A percentile compares a stretch with the other conserved stretches of the same genome.
Conservation (phyloP, 2,113 vertebrate species). For the Muntiacus muntjak region DNA sequence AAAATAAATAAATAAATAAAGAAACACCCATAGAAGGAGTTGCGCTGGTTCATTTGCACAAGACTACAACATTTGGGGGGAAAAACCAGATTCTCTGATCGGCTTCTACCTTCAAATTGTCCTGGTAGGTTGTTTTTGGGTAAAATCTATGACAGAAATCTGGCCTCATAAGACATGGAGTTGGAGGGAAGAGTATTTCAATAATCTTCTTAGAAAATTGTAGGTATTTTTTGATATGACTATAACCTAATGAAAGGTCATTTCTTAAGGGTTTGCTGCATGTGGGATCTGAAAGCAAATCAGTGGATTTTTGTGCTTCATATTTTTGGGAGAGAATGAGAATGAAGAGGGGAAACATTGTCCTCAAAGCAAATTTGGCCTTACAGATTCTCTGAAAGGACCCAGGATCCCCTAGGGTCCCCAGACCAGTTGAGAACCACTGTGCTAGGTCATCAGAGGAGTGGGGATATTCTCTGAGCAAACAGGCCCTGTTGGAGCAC, state of each 20-base stretch:
- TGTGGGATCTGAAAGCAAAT: neutral
- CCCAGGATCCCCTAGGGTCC: neutral
- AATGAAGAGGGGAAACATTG: neutral
- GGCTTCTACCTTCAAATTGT: accelerated
- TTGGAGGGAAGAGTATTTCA: neutral
- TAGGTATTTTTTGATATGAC: neutral
- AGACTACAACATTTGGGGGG: neutral
- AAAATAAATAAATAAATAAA: too few species aligned
- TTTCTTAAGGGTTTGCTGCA: neutral
- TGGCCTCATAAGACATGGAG: neutral
- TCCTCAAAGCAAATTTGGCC: neutral
- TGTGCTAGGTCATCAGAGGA: neutral
- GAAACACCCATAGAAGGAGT: too few species aligned
- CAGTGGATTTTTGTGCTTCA: neutral
- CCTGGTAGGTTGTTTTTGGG: neutral
- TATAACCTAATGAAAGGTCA: too few species aligned
- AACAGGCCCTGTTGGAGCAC: neutral
- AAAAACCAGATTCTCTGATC: neutral
- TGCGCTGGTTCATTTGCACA: neutral
- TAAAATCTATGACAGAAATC: neutral
- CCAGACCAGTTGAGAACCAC: neutral
- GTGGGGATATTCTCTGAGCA: neutral
- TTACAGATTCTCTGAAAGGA: neutral
- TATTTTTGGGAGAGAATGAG: neutral
- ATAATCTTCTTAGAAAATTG: neutral